Base-by-base conservation (phyloP, 2,797 vertebrate species). In the Coilia nasus region DNA sequence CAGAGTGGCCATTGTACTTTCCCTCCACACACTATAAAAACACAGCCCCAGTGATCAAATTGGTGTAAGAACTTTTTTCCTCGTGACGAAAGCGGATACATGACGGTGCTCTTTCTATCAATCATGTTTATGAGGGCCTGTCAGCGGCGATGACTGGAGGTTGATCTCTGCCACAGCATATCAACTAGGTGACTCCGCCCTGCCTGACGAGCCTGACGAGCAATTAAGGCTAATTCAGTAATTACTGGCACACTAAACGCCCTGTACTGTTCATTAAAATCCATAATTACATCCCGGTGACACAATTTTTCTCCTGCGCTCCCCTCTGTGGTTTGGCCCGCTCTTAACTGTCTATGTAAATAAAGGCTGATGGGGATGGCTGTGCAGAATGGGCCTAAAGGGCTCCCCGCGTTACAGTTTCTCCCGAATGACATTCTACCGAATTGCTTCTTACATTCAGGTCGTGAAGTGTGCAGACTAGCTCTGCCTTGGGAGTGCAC, bases 171-270 rank as follows among this genome's bases (percentile, higher is more conserved):
- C 84, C 87, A 90, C 89, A 82, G 83, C 78, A 88, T 87, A 89
- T 87, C 88, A 86, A 90, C 87, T 91, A 91, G 92, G 92, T 91
- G 92, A 93, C 90, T 90, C 87, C n/a, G 83, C 89, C 88, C 92
- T 84, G 92, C 87, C 90, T 94, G 91, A 87, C 87, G 89, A 92
- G 91, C 89, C 92, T 93, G 92, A 89, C 88, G 90, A 92, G 92
- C 93, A 94, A 94, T 94, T 94, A 94, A 67, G 85, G 85, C 91
- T 93, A 93, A 95, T 94, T 94, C 93, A 91, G 93, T 92, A 94
- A 95, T 95, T 94, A 94, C 90, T 90, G 88, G 88, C 86, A 89
- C 87, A 89, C 85, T 82, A 88, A 89, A 93, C 90, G 90, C 90
- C 91, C 92, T 90, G 90, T 91, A 88, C 88, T 90, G 86, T 95